Base-by-base conservation (phyloP, 2,797 vertebrate genomes). In the Lycodopsis pacificus region DNA sequence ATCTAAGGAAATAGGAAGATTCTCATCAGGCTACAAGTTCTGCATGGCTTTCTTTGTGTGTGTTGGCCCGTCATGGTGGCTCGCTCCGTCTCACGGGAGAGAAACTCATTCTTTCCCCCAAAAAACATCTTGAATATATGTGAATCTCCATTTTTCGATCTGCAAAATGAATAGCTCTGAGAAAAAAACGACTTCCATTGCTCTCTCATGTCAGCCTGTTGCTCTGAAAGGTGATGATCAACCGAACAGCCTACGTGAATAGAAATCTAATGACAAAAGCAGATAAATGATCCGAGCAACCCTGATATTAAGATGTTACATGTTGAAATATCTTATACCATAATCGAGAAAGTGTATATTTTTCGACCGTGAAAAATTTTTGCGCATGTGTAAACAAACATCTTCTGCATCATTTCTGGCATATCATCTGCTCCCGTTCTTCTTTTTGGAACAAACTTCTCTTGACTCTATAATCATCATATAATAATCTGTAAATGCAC, bases 401-500 rank as follows among this genome's bases (percentile, higher is more conserved):
- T 48, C 34, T 48, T 46, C 34, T 38, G 14, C 27, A n/a, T 53
- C 22, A 32, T 38, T 61, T n/a, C 51, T 19, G 8, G 5, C 14
- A 59, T 40, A 70, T 81, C 36, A 74, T 75, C 32, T 32, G 8
- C 69, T 48, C 7, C 56, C 4, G 11, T 40, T 27, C 25, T 49
- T 73, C 17, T 65, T 48, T 44, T 42, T 20, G 19, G 12, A 54
- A 58, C 36, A 51, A 71, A 38, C 71, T 67, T 74, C 56, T 34
- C 74, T 15, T 68, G 68, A 62, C 48, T 66, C 30, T 40, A n/a
- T n/a, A n/a, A n/a, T n/a, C n/a, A n/a, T n/a, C n/a, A n/a, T n/a
- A n/a, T n/a, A 54, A 51, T 68, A 74, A 80, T 63, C 66, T 58
- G n/a, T 72, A 80, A 81, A 80, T 68, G 63, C 32, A 27, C 63